These are phyloP conservation scores for Vulpes ferrilata DNA, from an alignment of 2,113 vertebrate species.

Conservation along the genomic window DNA sequence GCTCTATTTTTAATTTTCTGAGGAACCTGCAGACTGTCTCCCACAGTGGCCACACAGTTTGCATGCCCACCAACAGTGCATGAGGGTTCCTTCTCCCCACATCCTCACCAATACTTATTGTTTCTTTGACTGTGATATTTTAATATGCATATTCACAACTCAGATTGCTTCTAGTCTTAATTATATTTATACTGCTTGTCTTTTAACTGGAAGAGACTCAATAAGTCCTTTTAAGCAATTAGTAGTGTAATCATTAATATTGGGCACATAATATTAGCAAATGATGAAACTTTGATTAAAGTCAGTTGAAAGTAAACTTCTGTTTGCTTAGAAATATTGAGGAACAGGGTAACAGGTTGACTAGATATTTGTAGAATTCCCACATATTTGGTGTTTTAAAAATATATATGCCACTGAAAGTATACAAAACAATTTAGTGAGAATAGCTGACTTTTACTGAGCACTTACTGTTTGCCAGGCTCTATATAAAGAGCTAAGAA, in stretches of 20 bases:
- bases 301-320: neutral
- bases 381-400: slow-evolving; percentile 12
- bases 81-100: neutral
- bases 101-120: neutral
- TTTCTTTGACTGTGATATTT: neutral
- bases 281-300: neutral
- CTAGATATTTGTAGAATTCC: neutral
- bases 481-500: neutral
- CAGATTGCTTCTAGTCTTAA: neutral
- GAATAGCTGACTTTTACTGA: neutral
- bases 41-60: neutral
- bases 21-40: neutral
- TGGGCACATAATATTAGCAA: neutral
- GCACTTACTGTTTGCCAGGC: neutral
- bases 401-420: neutral
- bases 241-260: neutral
- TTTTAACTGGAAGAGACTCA: neutral
- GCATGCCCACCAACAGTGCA: neutral
- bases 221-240: neutral
- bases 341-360: neutral
- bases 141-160: neutral
- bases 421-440: neutral
- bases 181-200: neutral
- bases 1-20: neutral
- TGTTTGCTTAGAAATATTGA: slow-evolving; percentile 26